Base-by-base conservation (phyloP, 2,797 vertebrate genomes). In the Semaprochilodus insignis region DNA sequence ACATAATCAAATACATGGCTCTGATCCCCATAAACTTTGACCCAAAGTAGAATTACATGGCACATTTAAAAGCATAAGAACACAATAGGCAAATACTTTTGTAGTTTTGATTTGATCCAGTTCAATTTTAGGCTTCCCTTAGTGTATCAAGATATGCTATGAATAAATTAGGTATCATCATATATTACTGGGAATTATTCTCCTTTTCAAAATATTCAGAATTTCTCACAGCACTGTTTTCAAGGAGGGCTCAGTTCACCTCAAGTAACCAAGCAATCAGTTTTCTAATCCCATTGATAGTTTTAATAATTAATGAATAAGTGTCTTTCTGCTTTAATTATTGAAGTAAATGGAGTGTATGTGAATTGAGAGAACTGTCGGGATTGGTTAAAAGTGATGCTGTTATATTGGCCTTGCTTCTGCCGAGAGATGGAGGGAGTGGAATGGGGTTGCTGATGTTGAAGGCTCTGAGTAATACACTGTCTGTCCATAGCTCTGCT, bases 231-330 rank as follows among this genome's bases (percentile, higher is more conserved):
- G 15, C 25, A 31, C 75, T 19, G 36, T 73, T 77, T 66, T 60
- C 44, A 72, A 71, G 55, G 55, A 81, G 71, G 60, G 31, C 51
- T 54, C 19, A 17, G 23, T 65, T 77, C 31, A 31, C 51, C 44
- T 80, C 4, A 21, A 36, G 60, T 59, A 69, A 75, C 63, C 31
- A 21, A 52, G 40, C 60, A 85, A 81, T 85, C 62, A 27, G 52
- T 75, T 70, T 60, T 82, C 79, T 65, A 79, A 76, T 54, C 66
- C 71, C 40, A 83, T 73, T 57, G 84, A 85, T 60, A 71, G 74
- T 48, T 81, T 80, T 69, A 87, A 81, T 83, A 87, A 77, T 85
- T 72, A 81, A 85, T 57, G 52, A 77, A 51, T 67, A 4, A 73
- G 73, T 74, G 78, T 83, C 60, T 72, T 74, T 63, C 65, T 79